Conservation (phyloP, 2,113 vertebrate species). For the Centropristis striata region DNA sequence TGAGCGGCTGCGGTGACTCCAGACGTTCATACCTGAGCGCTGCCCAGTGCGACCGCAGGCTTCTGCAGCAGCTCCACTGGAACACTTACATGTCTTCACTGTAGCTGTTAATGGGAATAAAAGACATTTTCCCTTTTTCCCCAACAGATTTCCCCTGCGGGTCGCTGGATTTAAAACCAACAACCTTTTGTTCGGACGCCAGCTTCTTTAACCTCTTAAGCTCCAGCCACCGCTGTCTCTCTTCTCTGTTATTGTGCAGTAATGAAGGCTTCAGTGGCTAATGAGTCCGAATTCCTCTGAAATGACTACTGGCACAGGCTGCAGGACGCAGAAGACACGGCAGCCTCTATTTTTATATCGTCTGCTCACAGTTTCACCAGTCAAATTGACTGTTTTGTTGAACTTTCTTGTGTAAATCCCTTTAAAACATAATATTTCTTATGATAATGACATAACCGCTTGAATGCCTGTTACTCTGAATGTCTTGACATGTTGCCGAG, state of each 20-base stretch:
- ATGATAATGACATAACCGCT: not conserved
- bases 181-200: constrained; percentile 17
- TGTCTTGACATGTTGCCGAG: not conserved
- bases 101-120: not conserved
- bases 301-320: constrained; percentile 48
- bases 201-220: constrained; percentile 20
- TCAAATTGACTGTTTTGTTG: not conserved
- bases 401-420: not conserved
- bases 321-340: constrained; percentile 33
- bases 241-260: constrained; percentile 36
- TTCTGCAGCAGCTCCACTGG: constrained; percentile 5
- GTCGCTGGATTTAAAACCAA: constrained; percentile 14
- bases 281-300: constrained; percentile 63
- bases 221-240: constrained; percentile 22
- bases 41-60: constrained; percentile 52
- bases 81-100: constrained; percentile 12
- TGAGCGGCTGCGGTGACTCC: constrained; percentile 31
- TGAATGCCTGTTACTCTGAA: not conserved
- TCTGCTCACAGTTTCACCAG: constrained; percentile 23
- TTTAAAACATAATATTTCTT: not conserved
- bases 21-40: constrained; percentile 48
- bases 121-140: not conserved
- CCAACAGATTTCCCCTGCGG: not conserved
- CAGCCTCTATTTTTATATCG: constrained; percentile 21
- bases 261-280: constrained; percentile 47